phyloP scores from a whole-genome alignment of 2,888 invertebrate genomes.

The Maniola hyperantus region DNA sequence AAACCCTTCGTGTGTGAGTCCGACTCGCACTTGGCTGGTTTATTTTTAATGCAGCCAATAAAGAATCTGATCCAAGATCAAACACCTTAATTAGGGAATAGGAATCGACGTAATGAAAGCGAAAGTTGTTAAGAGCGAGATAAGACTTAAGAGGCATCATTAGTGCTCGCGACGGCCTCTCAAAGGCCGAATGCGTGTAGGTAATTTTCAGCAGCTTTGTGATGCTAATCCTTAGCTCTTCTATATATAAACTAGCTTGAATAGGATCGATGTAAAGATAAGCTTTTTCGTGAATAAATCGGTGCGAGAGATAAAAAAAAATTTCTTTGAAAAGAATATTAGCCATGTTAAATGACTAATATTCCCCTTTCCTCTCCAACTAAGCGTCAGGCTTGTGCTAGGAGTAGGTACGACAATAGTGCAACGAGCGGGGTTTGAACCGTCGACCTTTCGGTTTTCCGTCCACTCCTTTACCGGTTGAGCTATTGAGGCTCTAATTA shows the following conservation, averaged over 20 bases:
- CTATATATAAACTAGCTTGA: conserved; percentile 38
- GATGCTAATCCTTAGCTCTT: conserved; percentile 58
- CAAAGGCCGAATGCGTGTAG: conserved; percentile 42
- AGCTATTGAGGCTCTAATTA: no score
- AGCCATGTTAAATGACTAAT: no score
- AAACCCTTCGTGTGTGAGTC: no score
- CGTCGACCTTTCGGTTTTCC: no score
- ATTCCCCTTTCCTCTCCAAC: no score
- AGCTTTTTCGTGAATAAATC: conserved; percentile 10
- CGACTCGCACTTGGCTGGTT: no score
- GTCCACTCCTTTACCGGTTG: no score
- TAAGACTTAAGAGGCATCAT: conserved; percentile 39
- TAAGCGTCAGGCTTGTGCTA: no score
- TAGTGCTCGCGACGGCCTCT: conserved; percentile 39
- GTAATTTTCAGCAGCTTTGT: conserved; percentile 65
- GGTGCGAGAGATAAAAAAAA: conserved; percentile 1
- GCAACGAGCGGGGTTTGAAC: no score
- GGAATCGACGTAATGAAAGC: conserved; percentile 13
- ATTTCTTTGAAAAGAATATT: not conserved
- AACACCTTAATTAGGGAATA: conserved; percentile 15
- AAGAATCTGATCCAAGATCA: conserved; percentile 16
- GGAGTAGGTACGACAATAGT: no score
- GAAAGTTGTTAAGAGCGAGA: conserved; percentile 22
- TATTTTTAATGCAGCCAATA: not conserved
- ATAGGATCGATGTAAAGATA: conserved; percentile 25